These are phyloP conservation scores for Phrynocephalus vlangalii DNA, from an alignment of 2,797 vertebrate genomes.

Conservation along the genomic window DNA sequence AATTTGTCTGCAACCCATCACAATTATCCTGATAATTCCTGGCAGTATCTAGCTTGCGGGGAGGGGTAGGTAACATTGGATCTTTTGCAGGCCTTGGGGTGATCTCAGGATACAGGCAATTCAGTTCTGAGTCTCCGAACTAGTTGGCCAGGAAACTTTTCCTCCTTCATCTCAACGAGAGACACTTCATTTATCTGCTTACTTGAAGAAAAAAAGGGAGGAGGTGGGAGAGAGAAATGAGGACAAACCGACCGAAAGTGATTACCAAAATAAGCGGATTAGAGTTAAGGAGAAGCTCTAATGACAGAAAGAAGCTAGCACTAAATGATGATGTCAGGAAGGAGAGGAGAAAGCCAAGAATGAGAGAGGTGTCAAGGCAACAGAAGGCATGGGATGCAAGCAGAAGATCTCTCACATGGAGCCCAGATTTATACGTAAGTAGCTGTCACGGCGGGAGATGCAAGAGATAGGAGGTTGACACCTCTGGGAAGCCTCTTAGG, in stretches of 20 bases:
- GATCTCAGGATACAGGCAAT: constrained; percentile 9
- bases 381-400: background rate
- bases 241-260: background rate
- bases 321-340: constrained; percentile 17
- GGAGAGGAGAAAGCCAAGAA: background rate
- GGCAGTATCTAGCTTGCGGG: background rate
- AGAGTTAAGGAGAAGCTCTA: constrained; percentile 19
- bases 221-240: background rate
- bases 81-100: background rate
- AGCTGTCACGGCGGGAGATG: background rate
- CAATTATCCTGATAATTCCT: background rate
- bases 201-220: background rate
- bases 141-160: constrained; percentile 21
- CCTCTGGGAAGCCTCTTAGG: background rate
- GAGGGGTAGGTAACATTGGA: background rate
- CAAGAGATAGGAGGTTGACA: background rate
- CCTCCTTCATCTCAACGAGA: constrained; percentile 10
- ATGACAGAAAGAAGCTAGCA: constrained; percentile 5
- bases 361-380: constrained; percentile 3
- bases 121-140: background rate
- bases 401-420: background rate
- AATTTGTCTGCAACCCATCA: background rate
- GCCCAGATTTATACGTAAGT: background rate
- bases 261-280: constrained; percentile 41
- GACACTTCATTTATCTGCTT: constrained; percentile 5